Conservation (phyloP, 1,140 invertebrate genomes). For the Neuroterus valhalla region DNA sequence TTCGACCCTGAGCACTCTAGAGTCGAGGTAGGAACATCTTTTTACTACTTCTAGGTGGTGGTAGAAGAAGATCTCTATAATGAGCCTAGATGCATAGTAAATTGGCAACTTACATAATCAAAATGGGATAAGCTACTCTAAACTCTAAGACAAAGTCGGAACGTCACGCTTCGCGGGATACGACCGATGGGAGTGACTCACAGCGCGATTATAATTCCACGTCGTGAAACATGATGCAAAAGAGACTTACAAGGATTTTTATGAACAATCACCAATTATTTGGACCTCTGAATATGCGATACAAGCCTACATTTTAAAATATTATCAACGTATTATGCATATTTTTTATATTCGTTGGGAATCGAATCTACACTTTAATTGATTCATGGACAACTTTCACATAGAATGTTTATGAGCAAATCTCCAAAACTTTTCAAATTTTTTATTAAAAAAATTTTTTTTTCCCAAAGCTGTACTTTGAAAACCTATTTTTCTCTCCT, state of each 20-base stretch:
- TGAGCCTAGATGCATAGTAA: conserved; percentile 50
- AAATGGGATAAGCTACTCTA: conserved; percentile 56
- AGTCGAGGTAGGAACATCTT: neutral
- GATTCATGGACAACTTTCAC: too few species aligned
- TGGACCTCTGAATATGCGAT: neutral
- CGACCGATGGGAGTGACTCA: conserved; percentile 55
- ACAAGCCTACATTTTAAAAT: too few species aligned
- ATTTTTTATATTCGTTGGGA: too few species aligned
- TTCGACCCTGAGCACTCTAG: conserved; percentile 40
- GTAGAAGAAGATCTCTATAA: conserved; percentile 43
- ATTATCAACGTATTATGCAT: too few species aligned
- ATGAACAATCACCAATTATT: neutral
- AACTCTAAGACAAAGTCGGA: conserved; percentile 60
- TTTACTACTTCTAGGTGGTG: conserved; percentile 29
- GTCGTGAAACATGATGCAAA: neutral
- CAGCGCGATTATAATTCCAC: conserved; percentile 50
- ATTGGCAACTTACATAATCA: conserved; percentile 54
- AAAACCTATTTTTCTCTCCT: too few species aligned
- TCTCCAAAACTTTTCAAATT: too few species aligned
- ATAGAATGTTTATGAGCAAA: too few species aligned
- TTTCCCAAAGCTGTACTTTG: too few species aligned
- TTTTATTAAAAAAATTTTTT: too few species aligned
- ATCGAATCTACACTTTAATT: too few species aligned
- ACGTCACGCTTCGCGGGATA: conserved; percentile 54
- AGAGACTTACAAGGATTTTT: neutral